Base-by-base conservation (phyloP, 2,888 invertebrate genomes). In the Antitype chi region DNA sequence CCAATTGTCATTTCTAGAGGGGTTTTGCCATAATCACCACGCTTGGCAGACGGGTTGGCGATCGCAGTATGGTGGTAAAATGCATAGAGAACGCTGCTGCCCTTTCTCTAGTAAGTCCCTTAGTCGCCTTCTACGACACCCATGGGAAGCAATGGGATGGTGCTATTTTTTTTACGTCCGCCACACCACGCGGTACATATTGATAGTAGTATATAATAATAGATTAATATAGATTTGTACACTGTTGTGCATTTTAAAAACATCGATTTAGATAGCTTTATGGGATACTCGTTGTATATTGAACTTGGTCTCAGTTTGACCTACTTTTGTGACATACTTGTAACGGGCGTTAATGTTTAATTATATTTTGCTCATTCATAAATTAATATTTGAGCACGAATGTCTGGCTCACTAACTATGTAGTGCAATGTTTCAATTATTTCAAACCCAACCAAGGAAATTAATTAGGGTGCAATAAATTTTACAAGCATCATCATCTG, bases 271-370 rank as follows among this genome's bases (percentile, higher is more conserved):
- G 38, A 13, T 23, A 20, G 15, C 20, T 32, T 3, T 63, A 4
- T 63, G n/a, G 17, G 32, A 47, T 76, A 23, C 13, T n/a, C 17
- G n/a, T 25, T 11, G 3, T 52, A 2, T 47, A n/a, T 15, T n/a
- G 9, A 55, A 49, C 57, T 78, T 78, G 8, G 8, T 32, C 15
- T 13, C 25, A 20, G 25, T 66, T 52, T 82, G 80, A 82, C 80
- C 78, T 62, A 78, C 52, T 77, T 80, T 28, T 66, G 9, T 67
- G 82, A 80, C 82, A 80, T 20, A 80, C 79, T 81, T 63, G 15
- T 28, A 28, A 49, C 23, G 38, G 20, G 20, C 63, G 57, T 53
- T 25, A 62, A 57, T 76, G 8, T 79, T 76, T 59, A 47, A 80
- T 64, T 57, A 68, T 60, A 28, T 47, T 57, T 25, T 20, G 23